Percentiles rank a stretch among this genome's conserved stretches.
Evolutionary conservation across 2,888 invertebrate genomes (phyloP).

Genomic region (Trimorus sp.): DNA sequence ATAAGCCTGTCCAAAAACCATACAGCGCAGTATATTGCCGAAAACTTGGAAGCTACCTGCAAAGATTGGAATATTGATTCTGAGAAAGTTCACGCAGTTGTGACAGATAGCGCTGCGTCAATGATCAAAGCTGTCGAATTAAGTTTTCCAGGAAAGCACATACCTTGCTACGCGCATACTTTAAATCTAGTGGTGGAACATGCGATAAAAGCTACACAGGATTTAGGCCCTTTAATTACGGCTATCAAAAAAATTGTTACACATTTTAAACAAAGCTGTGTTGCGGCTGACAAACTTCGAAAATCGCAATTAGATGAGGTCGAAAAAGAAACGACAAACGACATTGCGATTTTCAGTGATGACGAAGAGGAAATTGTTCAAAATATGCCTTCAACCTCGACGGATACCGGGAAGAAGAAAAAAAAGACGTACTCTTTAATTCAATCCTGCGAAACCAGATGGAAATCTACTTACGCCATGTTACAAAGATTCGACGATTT

Average conservation of each 20-base stretch:
- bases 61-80: slow-evolving; percentile 37
- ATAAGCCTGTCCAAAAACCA: slow-evolving; percentile 23
- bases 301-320: neutral
- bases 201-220: slow-evolving; percentile 25
- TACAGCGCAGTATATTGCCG: slow-evolving; percentile 30
- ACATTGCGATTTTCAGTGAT: neutral
- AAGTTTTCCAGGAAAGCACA: slow-evolving; percentile 15
- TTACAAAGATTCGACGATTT: slow-evolving; percentile 34
- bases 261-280: slow-evolving; percentile 39
- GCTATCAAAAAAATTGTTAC: slow-evolving; percentile 37
- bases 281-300: slow-evolving; percentile 20
- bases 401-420: neutral
- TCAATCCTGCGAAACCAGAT: slow-evolving; percentile 32
- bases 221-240: neutral
- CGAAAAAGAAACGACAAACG: neutral
- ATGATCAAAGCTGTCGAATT: neutral
- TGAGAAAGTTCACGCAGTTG: slow-evolving; percentile 36
- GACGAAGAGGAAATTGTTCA: neutral
- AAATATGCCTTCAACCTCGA: neutral
- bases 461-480: slow-evolving; percentile 57
- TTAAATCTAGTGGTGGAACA: slow-evolving; percentile 26
- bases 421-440: slow-evolving; percentile 26
- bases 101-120: slow-evolving; percentile 48
- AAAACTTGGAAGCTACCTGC: slow-evolving; percentile 1
- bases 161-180: slow-evolving; percentile 55